Base-by-base conservation (phyloP, 2,113 vertebrate genomes). In the Carettochelys insculpta region DNA sequence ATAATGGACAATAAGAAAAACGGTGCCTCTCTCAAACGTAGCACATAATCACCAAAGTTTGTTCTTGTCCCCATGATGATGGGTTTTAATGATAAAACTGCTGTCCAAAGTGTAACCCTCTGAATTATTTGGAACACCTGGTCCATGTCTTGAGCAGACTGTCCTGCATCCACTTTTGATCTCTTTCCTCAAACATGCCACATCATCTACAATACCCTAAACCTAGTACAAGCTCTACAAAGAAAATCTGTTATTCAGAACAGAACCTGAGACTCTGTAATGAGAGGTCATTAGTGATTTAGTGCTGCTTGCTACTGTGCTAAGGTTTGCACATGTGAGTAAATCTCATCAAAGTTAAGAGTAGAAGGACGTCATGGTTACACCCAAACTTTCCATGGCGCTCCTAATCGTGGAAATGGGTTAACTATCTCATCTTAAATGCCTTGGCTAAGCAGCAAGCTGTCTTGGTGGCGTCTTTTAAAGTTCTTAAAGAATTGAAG, bases 351-450 rank as follows among this genome's bases (percentile, higher is more conserved):
- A 86, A 84, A 82, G 58, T 61, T 25, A 76, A 34, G 71, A 80
- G 88, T 20, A 41, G 29, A 87, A 80, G 19, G 68, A 87, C 93
- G 17, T 77, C 48, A 25, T 8, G n/a, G 76, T 86, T 83, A 80
- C 50, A 77, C 19, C 48, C 90, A 83, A 85, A 92, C n/a, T 51
- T 56, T 86, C 89, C 82, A 88, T 51, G 65, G 41, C 58, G 92
- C 58, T 87, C 88, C 50, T 73, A 83, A 89, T 92, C 82, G 45
- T 0, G 0, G 81, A 87, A 51, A 58, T 90, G 80, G 47, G 71
- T 89, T 89, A 92, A 91, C 77, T 48, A 58, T 45, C 48, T 85
- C 87, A 92, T 65, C 77, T 77, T 29, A 77, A 88, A 56, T 85
- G 48, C 5, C 34, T 86, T 68, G 71, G 11, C 77, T 92, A 52